Percentiles rank a stretch among this genome's conserved stretches.
phyloP scores from a whole-genome alignment of 2,113 vertebrate genomes.

The Triplophysa tibetana region DNA sequence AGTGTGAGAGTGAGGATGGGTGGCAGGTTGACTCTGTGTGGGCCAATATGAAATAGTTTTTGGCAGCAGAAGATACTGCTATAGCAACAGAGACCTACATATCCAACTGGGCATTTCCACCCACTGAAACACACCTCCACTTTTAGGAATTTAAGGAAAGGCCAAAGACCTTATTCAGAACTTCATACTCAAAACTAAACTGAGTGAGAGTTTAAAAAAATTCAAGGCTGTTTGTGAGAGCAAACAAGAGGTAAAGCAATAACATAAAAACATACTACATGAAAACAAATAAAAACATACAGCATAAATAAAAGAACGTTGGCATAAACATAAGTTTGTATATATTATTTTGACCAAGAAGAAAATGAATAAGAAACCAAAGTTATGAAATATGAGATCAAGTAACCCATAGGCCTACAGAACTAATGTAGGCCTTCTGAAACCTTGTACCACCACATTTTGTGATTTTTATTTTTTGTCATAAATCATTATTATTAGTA shows the following conservation, averaged over 20 bases:
- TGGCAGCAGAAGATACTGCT: constrained; percentile 52
- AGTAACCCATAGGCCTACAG: no score
- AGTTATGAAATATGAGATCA: no score
- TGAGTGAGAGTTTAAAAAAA: neutral
- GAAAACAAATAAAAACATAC: neutral
- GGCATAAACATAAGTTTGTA: no score
- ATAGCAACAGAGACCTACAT: constrained; percentile 54
- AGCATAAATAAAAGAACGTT: neutral
- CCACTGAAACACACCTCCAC: constrained; percentile 31
- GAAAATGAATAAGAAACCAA: no score
- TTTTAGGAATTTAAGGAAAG: constrained; percentile 27
- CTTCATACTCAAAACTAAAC: neutral
- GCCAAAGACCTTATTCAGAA: constrained; percentile 18
- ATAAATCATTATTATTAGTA: no score
- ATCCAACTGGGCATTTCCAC: constrained; percentile 45
- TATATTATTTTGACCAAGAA: no score
- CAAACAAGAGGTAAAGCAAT: neutral
- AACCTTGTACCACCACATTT: no score
- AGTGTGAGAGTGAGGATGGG: neutral
- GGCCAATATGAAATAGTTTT: constrained; percentile 46
- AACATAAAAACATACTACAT: neutral
- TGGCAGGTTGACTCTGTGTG: constrained; percentile 45
- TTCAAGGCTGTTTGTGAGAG: neutral
- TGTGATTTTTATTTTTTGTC: no score
- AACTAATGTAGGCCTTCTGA: no score